Evolutionary conservation across 2,888 invertebrate genomes (phyloP).

Genomic region (Rhorus exstirpatorius): DNA sequence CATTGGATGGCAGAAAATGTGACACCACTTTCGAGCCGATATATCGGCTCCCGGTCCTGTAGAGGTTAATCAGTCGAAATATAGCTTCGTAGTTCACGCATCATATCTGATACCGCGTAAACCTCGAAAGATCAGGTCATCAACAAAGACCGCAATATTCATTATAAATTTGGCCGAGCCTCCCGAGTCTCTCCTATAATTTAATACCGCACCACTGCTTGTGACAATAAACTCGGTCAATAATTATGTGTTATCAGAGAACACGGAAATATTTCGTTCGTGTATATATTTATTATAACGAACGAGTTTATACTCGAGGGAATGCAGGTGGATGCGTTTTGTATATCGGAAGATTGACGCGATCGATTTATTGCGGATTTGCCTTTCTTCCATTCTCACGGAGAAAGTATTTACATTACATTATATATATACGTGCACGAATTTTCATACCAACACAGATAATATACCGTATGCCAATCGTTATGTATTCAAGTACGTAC

Average conservation of each 20-base stretch:
- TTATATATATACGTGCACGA: slow-evolving; percentile 14
- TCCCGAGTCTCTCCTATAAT: too few species aligned
- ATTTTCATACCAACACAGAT: slow-evolving; percentile 26
- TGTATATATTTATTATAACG: slow-evolving; percentile 20
- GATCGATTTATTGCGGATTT: slow-evolving; percentile 43
- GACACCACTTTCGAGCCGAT: too few species aligned
- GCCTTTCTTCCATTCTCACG: slow-evolving; percentile 60
- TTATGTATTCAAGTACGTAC: slow-evolving; percentile 8
- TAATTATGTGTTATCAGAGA: slow-evolving; percentile 5
- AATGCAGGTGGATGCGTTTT: slow-evolving; percentile 44
- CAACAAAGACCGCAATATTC: too few species aligned
- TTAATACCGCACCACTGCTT: too few species aligned
- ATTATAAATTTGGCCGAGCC: too few species aligned
- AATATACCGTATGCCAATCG: slow-evolving; percentile 7
- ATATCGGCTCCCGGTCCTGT: too few species aligned
- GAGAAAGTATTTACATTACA: slow-evolving; percentile 54
- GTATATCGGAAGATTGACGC: slow-evolving; percentile 19
- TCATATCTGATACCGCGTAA: too few species aligned
- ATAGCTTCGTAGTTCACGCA: too few species aligned
- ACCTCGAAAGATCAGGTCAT: too few species aligned
- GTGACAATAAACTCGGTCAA: neutral
- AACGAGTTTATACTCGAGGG: slow-evolving; percentile 15
- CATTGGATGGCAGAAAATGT: too few species aligned
- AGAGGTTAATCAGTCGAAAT: too few species aligned
- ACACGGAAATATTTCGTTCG: slow-evolving; percentile 8